Percentiles rank a stretch among this genome's conserved stretches.
phyloP scores from a whole-genome alignment of 2,797 vertebrate genomes.

The Coregonus suidteri region DNA sequence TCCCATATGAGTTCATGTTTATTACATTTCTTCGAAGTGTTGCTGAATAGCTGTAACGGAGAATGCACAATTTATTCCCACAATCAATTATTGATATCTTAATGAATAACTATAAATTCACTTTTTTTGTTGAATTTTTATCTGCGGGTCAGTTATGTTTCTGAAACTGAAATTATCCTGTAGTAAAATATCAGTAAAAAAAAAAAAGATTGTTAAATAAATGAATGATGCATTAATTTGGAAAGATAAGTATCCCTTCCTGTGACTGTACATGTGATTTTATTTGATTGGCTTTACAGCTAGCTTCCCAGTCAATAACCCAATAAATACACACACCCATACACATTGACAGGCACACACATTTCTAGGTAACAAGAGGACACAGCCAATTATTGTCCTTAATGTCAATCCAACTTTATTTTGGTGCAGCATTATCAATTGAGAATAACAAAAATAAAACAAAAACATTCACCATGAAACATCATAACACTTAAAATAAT shows the following conservation, averaged over 20 bases:
- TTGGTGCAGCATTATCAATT: background rate
- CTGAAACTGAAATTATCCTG: no score
- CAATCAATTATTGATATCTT: background rate
- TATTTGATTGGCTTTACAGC: no score
- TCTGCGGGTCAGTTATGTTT: background rate
- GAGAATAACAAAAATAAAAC: background rate
- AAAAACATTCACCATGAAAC: background rate
- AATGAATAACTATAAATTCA: background rate
- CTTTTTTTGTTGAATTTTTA: background rate
- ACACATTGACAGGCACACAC: background rate
- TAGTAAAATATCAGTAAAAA: no score
- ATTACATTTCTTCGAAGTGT: background rate
- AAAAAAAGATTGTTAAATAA: background rate
- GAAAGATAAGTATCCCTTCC: background rate
- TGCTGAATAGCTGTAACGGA: background rate
- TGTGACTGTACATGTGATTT: background rate
- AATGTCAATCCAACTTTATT: conserved; percentile 8
- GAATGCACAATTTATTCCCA: background rate
- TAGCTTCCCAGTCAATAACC: no score
- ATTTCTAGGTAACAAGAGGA: background rate
- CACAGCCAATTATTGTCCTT: background rate
- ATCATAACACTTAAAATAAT: background rate
- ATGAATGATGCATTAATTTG: no score
- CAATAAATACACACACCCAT: background rate
- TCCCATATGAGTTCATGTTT: background rate